A percentile compares a stretch with the other conserved stretches of the same genome.
These are phyloP conservation scores for Delphinapterus leucas DNA, from an alignment of 2,113 vertebrate species.

Conservation along the genomic window DNA sequence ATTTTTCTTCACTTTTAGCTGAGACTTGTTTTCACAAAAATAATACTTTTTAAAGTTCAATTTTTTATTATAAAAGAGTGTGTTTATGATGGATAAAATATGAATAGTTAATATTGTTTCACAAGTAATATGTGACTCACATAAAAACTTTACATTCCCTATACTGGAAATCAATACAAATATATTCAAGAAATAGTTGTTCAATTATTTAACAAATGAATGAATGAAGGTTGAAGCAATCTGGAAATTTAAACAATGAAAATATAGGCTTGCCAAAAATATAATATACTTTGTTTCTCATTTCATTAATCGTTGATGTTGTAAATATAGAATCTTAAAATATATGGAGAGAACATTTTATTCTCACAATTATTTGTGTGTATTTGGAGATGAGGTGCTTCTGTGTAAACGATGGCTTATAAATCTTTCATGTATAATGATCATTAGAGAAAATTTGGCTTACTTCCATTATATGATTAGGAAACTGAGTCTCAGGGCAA, in stretches of 20 bases:
- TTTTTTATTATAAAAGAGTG: not conserved
- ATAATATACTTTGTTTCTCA: not conserved
- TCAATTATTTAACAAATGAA: not conserved
- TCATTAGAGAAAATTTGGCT: not conserved
- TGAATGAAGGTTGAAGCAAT: not conserved
- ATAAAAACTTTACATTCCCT: not conserved
- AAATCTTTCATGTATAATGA: not conserved
- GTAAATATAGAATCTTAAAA: not conserved
- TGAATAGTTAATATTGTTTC: not conserved
- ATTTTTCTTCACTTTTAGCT: not conserved
- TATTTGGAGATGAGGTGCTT: not conserved
- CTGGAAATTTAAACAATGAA: not conserved
- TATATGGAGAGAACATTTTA: not conserved
- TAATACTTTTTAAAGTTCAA: not conserved
- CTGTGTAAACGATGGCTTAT: not conserved
- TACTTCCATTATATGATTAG: not conserved
- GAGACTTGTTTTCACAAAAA: not conserved
- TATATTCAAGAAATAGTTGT: not conserved
- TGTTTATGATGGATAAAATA: not conserved
- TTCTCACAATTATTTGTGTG: not conserved
- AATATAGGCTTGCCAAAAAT: not conserved
- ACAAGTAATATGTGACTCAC: not conserved
- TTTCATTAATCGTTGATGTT: not conserved
- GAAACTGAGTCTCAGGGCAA: not conserved
- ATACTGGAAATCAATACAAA: not conserved